Evolutionary conservation across 2,888 invertebrate species (phyloP).

Genomic region (Erebia aethiops): DNA sequence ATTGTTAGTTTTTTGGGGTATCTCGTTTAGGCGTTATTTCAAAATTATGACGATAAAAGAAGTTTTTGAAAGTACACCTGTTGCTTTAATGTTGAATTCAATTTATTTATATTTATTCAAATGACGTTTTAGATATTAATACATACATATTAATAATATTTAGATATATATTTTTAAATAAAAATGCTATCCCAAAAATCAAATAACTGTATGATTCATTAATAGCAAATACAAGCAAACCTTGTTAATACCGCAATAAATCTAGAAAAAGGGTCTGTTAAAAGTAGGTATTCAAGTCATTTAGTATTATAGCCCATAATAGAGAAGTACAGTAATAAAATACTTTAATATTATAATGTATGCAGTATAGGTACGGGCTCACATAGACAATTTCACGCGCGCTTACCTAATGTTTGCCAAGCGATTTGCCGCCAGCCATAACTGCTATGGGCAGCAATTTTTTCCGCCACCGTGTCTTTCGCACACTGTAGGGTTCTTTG

Average conservation of each 20-base stretch:
- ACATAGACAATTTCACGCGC: constrained; percentile 74
- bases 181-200: too few relatives aligned
- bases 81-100: constrained; percentile 18
- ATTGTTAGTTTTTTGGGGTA: constrained; percentile 40
- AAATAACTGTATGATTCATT: too few relatives aligned
- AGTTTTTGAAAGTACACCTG: constrained; percentile 23
- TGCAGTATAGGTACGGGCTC: constrained; percentile 56
- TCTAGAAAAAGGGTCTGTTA: neutral
- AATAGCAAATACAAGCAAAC: neutral
- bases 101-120: constrained; percentile 15
- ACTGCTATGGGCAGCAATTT: constrained; percentile 43
- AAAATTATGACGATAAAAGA: constrained; percentile 33
- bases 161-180: too few relatives aligned
- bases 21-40: constrained; percentile 36
- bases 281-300: constrained; percentile 6
- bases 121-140: neutral
- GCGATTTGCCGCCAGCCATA: constrained; percentile 66
- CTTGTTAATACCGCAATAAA: neutral
- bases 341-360: constrained; percentile 58
- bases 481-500: constrained; percentile 16
- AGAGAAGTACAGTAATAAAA: constrained; percentile 38
- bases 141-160: neutral
- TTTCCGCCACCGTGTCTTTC: constrained; percentile 36
- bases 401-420: constrained; percentile 75
- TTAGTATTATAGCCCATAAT: constrained; percentile 16